phyloP scores from a whole-genome alignment of 2,888 invertebrate genomes.

The Erpobdella octoculata region DNA sequence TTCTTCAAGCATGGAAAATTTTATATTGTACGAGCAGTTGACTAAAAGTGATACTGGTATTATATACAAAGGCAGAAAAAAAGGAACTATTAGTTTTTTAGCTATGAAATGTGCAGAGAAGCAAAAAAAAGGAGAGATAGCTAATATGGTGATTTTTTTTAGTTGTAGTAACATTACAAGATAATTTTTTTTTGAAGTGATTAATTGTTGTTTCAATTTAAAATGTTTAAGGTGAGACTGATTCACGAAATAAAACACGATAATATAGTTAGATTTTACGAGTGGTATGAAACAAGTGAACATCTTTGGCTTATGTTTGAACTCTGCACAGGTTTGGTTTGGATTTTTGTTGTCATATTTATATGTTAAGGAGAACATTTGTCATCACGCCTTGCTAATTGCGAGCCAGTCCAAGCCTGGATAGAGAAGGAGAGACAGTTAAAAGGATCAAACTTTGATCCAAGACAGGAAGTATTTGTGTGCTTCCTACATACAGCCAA shows the following conservation, averaged over 20 bases:
- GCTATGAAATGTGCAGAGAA: slow-evolving; percentile 53
- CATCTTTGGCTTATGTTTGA: slow-evolving; percentile 54
- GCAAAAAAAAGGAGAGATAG: slow-evolving; percentile 49
- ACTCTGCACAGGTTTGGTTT: slow-evolving; percentile 47
- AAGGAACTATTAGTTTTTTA: slow-evolving; percentile 52
- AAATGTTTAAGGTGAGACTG: slow-evolving; percentile 47
- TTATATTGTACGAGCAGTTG: slow-evolving; percentile 53
- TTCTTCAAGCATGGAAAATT: slow-evolving; percentile 50
- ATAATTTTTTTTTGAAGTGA: neutral
- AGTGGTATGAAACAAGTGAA: slow-evolving; percentile 54
- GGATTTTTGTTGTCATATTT: neutral
- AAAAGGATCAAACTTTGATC: too few relatives aligned
- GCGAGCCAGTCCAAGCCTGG: too few relatives aligned
- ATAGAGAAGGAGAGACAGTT: too few relatives aligned
- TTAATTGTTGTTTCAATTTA: neutral
- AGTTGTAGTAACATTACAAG: neutral
- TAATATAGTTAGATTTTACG: slow-evolving; percentile 51
- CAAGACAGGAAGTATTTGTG: too few relatives aligned
- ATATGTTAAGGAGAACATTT: neutral
- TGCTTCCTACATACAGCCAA: too few relatives aligned
- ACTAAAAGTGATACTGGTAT: slow-evolving; percentile 47
- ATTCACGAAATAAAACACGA: slow-evolving; percentile 51
- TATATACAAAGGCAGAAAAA: slow-evolving; percentile 52
- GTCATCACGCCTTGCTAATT: neutral
- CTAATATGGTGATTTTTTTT: slow-evolving; percentile 48